These are phyloP conservation scores for Xenus cinereus DNA, from an alignment of 2,113 vertebrate genomes.

Conservation along the genomic window DNA sequence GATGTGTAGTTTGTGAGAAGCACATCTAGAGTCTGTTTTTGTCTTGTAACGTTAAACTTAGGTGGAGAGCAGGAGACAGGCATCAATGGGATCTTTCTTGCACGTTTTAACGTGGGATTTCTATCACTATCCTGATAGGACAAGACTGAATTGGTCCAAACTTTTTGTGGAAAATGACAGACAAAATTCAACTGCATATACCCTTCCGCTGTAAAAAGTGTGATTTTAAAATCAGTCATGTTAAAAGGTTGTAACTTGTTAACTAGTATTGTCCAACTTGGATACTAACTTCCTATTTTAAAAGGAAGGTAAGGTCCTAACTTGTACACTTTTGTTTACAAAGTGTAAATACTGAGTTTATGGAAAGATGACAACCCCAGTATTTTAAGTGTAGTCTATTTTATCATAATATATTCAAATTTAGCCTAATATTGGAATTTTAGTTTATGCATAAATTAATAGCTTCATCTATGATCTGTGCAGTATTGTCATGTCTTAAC, in stretches of 20 bases:
- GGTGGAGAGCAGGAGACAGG: not conserved
- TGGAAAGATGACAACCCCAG: not conserved
- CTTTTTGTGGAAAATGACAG: not conserved
- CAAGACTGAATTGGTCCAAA: not conserved
- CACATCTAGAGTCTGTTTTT: not conserved
- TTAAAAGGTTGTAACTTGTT: not conserved
- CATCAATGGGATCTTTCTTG: not conserved
- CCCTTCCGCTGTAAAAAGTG: not conserved
- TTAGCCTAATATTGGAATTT: not conserved
- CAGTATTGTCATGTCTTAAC: not conserved
- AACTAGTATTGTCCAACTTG: not conserved
- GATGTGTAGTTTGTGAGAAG: not conserved
- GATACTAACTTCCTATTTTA: not conserved
- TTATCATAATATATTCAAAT: not conserved
- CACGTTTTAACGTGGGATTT: not conserved
- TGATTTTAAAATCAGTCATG: not conserved
- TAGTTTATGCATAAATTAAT: not conserved
- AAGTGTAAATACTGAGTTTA: not conserved
- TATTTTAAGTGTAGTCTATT: not conserved
- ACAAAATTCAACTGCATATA: not conserved
- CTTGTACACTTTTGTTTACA: not conserved
- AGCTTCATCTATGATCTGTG: not conserved
- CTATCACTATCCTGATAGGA: not conserved
- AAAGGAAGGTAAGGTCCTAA: not conserved
- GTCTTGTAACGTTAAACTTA: not conserved